Conservation (phyloP, 2,888 invertebrate genomes). For the Meandrusa payeni region DNA sequence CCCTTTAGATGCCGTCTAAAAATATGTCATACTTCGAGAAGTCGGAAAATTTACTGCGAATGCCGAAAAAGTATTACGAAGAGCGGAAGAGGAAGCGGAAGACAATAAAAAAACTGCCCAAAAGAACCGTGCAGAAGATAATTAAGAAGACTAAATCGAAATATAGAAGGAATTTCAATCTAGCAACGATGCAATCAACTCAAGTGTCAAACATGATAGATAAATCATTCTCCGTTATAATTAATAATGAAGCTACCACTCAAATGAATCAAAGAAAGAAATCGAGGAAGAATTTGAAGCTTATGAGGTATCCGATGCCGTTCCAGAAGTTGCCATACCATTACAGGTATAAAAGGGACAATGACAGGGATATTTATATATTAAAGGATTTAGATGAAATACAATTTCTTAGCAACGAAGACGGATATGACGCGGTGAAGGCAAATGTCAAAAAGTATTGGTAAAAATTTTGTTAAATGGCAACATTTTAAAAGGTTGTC, state of each 20-base stretch:
- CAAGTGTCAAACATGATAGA: conserved; percentile 30
- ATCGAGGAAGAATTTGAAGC: conserved; percentile 41
- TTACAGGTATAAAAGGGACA: conserved; percentile 44
- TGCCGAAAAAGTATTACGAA: conserved; percentile 46
- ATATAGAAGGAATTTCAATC: conserved; percentile 42
- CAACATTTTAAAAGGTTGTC: neutral
- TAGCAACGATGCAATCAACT: conserved; percentile 38
- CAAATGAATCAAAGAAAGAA: conserved; percentile 44
- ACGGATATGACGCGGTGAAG: conserved; percentile 46
- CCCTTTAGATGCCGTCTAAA: conserved; percentile 30
- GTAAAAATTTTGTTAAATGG: too few relatives aligned
- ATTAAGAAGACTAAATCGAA: conserved; percentile 57
- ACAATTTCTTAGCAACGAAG: conserved; percentile 47
- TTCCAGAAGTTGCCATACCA: conserved; percentile 43
- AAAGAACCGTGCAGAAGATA: conserved; percentile 65
- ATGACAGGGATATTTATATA: conserved; percentile 45
- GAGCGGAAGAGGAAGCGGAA: conserved; percentile 42
- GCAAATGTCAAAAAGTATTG: conserved; percentile 57
- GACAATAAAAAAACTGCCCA: conserved; percentile 50
- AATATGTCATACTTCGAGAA: conserved; percentile 56
- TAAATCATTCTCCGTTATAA: conserved; percentile 33
- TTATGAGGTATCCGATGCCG: conserved; percentile 53
- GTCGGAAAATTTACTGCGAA: conserved; percentile 52
- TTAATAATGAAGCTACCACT: conserved; percentile 41
- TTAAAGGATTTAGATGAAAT: conserved; percentile 62